Evolutionary conservation across 1,140 invertebrate species (phyloP).

Genomic region (Caenorhabditis briggsae): DNA sequence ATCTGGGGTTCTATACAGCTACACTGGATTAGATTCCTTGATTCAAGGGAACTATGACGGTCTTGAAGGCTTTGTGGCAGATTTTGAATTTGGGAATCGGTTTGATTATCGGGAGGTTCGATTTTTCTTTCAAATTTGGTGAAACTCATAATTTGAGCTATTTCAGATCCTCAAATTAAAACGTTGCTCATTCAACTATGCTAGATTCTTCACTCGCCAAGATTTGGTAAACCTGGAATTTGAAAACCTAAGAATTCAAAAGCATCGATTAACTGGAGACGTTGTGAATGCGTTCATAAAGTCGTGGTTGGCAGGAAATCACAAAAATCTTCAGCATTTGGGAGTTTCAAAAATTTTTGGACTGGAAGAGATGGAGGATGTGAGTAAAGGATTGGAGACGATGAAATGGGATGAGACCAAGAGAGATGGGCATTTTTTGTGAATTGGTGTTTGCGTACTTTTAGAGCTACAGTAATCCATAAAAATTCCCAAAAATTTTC

Average conservation of each 20-base stretch:
- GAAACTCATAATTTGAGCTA: no score
- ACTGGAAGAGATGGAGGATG: background rate
- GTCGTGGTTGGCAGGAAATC: background rate
- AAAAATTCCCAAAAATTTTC: no score
- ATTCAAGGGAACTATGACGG: background rate
- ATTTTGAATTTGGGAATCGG: no score
- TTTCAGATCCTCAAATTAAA: background rate
- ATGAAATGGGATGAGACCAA: background rate
- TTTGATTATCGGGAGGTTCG: no score
- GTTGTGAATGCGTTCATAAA: background rate
- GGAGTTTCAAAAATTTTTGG: background rate
- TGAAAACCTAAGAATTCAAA: background rate
- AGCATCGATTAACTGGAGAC: background rate
- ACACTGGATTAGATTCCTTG: background rate
- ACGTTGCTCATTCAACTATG: background rate
- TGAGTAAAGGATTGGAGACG: background rate
- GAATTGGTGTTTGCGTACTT: no score
- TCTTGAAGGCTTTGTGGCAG: background rate
- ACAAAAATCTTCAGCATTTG: background rate
- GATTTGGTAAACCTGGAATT: background rate
- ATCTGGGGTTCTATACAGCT: background rate
- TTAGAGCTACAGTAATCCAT: no score
- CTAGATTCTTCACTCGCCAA: background rate
- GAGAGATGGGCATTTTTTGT: background rate
- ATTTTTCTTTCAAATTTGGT: no score